phyloP scores from a whole-genome alignment of 2,888 invertebrate genomes.

The Punctoribates punctum region DNA sequence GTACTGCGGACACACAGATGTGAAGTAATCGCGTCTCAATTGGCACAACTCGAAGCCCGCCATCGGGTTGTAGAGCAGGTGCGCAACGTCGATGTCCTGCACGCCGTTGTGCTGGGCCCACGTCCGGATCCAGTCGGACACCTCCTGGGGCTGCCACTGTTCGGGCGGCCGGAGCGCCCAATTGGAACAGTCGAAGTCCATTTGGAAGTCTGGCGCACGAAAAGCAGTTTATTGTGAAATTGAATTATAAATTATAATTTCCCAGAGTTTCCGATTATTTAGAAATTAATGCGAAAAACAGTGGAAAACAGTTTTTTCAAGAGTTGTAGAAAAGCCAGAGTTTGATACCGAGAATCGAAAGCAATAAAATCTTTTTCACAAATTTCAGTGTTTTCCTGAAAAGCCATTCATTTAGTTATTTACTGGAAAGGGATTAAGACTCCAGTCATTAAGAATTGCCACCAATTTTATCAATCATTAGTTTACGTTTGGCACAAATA shows the following conservation, averaged over 20 bases:
- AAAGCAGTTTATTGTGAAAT: not conserved
- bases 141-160: constrained; percentile 48
- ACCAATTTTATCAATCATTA: constrained; percentile 7
- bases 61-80: constrained; percentile 46
- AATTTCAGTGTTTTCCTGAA: not conserved
- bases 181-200: not conserved
- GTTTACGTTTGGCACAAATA: not conserved
- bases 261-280: no score
- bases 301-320: no score
- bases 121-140: constrained; percentile 48
- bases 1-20: constrained; percentile 46
- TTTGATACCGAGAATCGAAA: not conserved
- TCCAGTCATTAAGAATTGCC: not conserved
- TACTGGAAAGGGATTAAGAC: not conserved
- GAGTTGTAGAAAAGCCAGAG: no score
- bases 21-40: constrained; percentile 47
- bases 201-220: not conserved
- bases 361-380: not conserved
- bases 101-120: constrained; percentile 47
- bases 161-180: constrained; percentile 47
- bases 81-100: constrained; percentile 47
- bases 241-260: no score
- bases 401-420: not conserved
- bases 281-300: no score
- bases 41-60: constrained; percentile 46